Percentiles rank a stretch among this genome's conserved stretches.
These are phyloP conservation scores for Eumeta japonica DNA, from an alignment of 1,140 invertebrate species.

Conservation along the genomic window DNA sequence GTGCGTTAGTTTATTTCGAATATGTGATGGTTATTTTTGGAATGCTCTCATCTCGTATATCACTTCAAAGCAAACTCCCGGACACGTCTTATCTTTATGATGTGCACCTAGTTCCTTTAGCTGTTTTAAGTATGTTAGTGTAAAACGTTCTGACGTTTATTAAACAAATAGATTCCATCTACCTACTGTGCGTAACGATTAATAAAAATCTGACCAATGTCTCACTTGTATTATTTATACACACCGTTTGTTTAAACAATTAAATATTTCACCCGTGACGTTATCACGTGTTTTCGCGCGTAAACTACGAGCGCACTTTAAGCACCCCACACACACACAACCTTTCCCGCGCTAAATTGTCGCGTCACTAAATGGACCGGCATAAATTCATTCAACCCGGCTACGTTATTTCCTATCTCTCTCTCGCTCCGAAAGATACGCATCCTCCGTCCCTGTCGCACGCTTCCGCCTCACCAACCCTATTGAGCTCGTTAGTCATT, in stretches of 20 bases:
- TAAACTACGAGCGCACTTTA: too few species aligned
- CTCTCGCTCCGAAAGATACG: conserved; percentile 9
- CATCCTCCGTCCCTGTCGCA: conserved; percentile 22
- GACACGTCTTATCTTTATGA: conserved; percentile 38
- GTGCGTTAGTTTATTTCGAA: too few species aligned
- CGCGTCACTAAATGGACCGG: conserved; percentile 53
- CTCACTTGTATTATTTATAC: too few species aligned
- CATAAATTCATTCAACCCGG: conserved; percentile 53
- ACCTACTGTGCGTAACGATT: too few species aligned
- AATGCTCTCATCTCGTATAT: conserved; percentile 30
- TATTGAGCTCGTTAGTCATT: conserved; percentile 58
- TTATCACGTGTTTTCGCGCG: conserved; percentile 25
- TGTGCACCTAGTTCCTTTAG: conserved; percentile 15
- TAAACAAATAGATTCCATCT: too few species aligned
- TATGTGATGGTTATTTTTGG: conserved; percentile 29
- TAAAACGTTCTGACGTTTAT: too few species aligned
- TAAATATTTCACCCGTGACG: too few species aligned
- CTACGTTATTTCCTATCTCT: conserved; percentile 23
- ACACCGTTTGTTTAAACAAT: too few species aligned
- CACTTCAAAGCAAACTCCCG: conserved; percentile 29
- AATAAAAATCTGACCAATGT: too few species aligned
- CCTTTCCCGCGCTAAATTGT: conserved; percentile 53
- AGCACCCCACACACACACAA: conserved; percentile 20
- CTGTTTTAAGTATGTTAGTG: too few species aligned
- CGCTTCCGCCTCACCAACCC: conserved; percentile 54